Conservation (phyloP, 1,140 invertebrate genomes). For the Protaetia brevitarsis region DNA sequence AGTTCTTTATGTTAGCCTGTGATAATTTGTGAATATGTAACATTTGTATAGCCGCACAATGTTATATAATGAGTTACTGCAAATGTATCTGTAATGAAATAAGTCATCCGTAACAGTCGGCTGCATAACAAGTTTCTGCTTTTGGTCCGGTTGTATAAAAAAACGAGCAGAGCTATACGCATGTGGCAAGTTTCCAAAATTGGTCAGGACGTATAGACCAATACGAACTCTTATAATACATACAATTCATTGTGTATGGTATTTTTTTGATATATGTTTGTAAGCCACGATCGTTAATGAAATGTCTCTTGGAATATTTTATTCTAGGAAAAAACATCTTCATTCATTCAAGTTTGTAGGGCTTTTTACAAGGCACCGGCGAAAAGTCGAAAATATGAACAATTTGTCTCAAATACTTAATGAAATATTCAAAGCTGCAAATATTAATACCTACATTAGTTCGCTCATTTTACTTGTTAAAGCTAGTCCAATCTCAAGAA, state of each 20-base stretch:
- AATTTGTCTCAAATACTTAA: too few relatives aligned
- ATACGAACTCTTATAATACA: background rate
- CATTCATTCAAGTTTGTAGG: too few relatives aligned
- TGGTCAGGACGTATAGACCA: background rate
- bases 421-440: too few relatives aligned
- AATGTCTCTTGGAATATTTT: background rate
- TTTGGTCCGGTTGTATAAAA: background rate
- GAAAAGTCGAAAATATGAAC: too few relatives aligned
- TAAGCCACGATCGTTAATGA: background rate
- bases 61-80: background rate
- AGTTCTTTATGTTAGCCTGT: too few relatives aligned
- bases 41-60: background rate
- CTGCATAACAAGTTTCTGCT: constrained; percentile 14
- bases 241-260: background rate
- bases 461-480: too few relatives aligned
- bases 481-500: too few relatives aligned
- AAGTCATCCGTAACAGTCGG: constrained; percentile 8
- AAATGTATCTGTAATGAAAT: background rate
- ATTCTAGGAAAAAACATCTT: too few relatives aligned
- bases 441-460: too few relatives aligned
- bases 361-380: too few relatives aligned
- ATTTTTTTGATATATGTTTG: constrained; percentile 1
- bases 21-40: too few relatives aligned
- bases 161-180: background rate
- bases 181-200: constrained; percentile 16